Base-by-base conservation (phyloP, 2,797 vertebrate genomes). In the Muraenolepis orangiensis region DNA sequence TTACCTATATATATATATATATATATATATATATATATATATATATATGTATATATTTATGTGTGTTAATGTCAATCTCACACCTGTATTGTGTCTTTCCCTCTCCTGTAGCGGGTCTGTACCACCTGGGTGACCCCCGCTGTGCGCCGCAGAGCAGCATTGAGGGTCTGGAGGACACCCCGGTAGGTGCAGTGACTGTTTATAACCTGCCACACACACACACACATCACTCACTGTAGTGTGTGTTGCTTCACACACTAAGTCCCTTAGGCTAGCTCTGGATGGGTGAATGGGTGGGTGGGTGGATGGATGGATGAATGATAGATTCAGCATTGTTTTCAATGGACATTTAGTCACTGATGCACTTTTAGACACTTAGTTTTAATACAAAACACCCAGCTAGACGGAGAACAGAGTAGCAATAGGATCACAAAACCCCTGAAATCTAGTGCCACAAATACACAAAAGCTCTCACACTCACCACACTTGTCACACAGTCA, bases 121-220 rank as follows among this genome's bases (percentile, higher is more conserved):
- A 95, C 84, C 93, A 92, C 83, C 84, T 95, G 86, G 94, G 94
- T 26, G 94, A 95, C 78, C 92, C 93, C 69, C 94, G 81, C 76
- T 95, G 95, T 77, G 91, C 93, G 0, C 92, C 95, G 12, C 96
- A 97, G 87, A 94, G 95, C 88, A 98, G 96, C 91, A 91, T 96
- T 20, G 98, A 99, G 85, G 95, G 95, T 51, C 94, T 95, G 0
- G 97, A 98, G 67, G 96, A 96, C 76, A 88, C 67, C n/a, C 96
- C 98, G 96, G 98, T 99, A 89, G 31, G 82, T 16, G 11, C 10
- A 20, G 2, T 10, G 12, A 29, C 26, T 28, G 3, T 10, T 11
- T 6, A 67, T 13, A 16, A 40, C 28, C 20, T 7, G 14, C 11
- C 14, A 32, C 14, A 7, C 13, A n/a, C n/a, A n/a, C n/a, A 31